Conservation (phyloP, 2,113 vertebrate species). For the Gorsachius goisagi region DNA sequence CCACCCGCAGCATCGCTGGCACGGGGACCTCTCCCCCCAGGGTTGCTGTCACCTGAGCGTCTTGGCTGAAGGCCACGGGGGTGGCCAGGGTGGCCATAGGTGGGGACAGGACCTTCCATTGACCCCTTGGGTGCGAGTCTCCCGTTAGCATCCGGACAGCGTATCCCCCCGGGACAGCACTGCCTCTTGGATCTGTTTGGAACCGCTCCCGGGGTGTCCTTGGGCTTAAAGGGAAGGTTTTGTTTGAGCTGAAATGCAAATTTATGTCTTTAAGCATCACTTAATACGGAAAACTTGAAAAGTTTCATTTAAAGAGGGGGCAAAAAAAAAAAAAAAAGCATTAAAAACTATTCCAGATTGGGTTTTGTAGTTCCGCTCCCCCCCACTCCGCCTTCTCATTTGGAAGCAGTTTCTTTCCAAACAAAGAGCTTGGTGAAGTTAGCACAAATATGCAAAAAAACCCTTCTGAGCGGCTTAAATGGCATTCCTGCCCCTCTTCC, state of each 20-base stretch:
- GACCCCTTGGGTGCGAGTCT: neutral
- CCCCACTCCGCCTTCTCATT: neutral
- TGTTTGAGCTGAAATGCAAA: neutral
- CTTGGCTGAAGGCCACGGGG: neutral
- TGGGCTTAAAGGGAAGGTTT: neutral
- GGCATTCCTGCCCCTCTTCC: neutral
- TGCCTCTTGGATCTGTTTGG: neutral
- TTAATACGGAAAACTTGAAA: neutral
- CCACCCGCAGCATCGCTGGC: accelerated
- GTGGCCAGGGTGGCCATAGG: neutral
- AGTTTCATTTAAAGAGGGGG: neutral
- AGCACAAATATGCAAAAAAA: neutral
- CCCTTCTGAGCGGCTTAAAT: neutral
- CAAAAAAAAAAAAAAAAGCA: neutral
- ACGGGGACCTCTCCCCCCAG: accelerated
- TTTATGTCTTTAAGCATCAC: neutral
- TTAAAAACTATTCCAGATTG: neutral
- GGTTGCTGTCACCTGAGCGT: neutral
- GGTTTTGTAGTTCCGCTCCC: neutral
- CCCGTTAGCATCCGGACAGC: neutral
- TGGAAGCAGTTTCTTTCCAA: neutral
- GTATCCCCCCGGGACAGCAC: neutral
- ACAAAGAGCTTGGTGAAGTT: neutral
- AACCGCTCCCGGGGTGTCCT: neutral
- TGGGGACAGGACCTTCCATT: neutral